Conservation (phyloP, 1,140 invertebrate species). For the Wasmannia auropunctata region DNA sequence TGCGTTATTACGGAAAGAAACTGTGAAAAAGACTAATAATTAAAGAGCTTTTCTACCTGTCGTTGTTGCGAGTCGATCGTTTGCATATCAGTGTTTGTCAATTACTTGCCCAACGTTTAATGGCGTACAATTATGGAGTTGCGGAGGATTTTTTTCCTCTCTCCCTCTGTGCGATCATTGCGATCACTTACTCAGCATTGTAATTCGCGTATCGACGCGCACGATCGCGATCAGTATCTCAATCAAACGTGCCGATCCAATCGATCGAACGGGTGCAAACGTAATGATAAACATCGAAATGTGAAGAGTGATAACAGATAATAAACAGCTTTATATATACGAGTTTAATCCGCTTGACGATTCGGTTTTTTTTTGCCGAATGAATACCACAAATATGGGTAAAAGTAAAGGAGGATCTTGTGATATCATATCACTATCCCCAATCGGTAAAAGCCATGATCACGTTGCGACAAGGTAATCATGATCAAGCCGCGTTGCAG, state of each 20-base stretch:
- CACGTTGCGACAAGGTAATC: too few species aligned
- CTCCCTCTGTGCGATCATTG: neutral
- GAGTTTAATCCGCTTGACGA: neutral
- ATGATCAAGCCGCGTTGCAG: too few species aligned
- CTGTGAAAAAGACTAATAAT: too few species aligned
- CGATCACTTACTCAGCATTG: neutral
- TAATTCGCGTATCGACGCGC: neutral
- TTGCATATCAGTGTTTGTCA: conserved; percentile 3
- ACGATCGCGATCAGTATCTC: neutral
- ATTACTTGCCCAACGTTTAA: conserved; percentile 20
- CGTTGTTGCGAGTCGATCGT: neutral
- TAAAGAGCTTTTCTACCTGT: neutral
- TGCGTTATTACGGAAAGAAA: too few species aligned
- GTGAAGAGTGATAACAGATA: neutral
- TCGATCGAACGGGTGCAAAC: neutral
- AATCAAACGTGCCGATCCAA: neutral
- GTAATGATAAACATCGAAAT: too few species aligned
- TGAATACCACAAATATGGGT: too few species aligned
- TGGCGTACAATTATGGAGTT: conserved; percentile 24
- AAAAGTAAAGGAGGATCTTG: too few species aligned
- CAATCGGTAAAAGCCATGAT: too few species aligned
- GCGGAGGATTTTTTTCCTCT: neutral
- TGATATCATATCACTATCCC: neutral
- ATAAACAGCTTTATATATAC: neutral
- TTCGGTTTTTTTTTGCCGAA: neutral